Evolutionary conservation across 2,888 invertebrate genomes (phyloP).

Genomic region (Tiliacea aurago): DNA sequence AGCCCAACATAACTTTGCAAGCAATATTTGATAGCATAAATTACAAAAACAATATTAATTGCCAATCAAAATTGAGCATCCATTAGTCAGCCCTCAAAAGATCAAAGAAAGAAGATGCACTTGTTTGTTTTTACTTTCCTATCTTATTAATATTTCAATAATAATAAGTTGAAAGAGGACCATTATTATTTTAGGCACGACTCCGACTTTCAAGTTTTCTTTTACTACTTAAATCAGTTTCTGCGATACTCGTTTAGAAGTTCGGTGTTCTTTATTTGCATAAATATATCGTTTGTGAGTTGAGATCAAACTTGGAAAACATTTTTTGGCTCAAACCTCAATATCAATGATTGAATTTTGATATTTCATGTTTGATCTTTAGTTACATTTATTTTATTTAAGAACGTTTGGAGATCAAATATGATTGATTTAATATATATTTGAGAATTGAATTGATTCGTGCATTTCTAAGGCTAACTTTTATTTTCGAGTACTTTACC

Average conservation of each 20-base stretch:
- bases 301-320: constrained; percentile 44
- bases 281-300: constrained; percentile 64
- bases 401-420: constrained; percentile 9
- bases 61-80: neutral
- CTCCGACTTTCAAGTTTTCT: constrained; percentile 52
- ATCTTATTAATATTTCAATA: constrained; percentile 17
- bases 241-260: constrained; percentile 51
- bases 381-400: constrained; percentile 14
- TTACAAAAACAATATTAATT: neutral
- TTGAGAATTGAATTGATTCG: neutral
- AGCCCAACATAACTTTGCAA: neutral
- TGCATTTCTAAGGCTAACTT: neutral
- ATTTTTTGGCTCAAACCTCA: constrained; percentile 32
- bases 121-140: constrained; percentile 2
- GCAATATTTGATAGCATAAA: neutral
- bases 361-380: constrained; percentile 38
- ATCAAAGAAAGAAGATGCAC: constrained; percentile 8
- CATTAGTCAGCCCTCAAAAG: neutral
- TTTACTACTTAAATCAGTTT: constrained; percentile 58
- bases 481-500: neutral
- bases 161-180: neutral
- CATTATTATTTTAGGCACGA: constrained; percentile 46
- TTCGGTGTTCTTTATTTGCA: constrained; percentile 59
- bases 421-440: constrained; percentile 5
- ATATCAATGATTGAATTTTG: constrained; percentile 52